Base-by-base conservation (phyloP, 2,113 vertebrate species). In the Phasianus colchicus region DNA sequence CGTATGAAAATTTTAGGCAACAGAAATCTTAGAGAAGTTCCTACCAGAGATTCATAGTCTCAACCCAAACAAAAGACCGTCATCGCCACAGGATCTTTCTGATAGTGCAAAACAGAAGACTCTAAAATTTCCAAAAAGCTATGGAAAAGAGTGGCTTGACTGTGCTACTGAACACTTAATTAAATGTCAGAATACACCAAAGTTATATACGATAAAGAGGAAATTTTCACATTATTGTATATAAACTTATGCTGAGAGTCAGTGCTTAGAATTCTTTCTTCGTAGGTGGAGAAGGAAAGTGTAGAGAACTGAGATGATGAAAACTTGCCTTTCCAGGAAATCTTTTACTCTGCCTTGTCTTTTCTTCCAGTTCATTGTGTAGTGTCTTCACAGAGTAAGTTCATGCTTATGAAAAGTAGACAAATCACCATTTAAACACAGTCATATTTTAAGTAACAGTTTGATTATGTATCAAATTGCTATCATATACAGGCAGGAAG, bases 391-490 rank as follows among this genome's bases (percentile, higher is more conserved):
- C 6, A 25, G 50, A 43, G 16, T 40, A 57, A 50, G 40, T 21
- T 19, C 1, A 1, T 36, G 10, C 4, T 52, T 38, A 19, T 22
- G 45, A 54, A 54, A 76, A 45, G 34, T 2, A 32, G 22, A 40
- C 13, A 17, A 42, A 30, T 30, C 27, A 55, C 10, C 12, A 10
- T 82, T 72, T 67, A 21, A 67, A 21, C 40, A 27, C n/a, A 61
- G 18, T 48, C 64, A 6, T 63, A 19, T 34, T 55, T 66, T 38
- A n/a, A 54, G 30, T 54, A 36, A 42, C 21, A 30, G 5, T 20
- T 47, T 40, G 1, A 5, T 7, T 61, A 2, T 1, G 1, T n/a
- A 50, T 21, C n/a, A 88, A 6, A 8, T 43, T 40, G 21, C 20
- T 36, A 1, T 36, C 50, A 63, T 13, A 34, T 86, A 10, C 10